Base-by-base conservation (phyloP, 2,797 vertebrate species). In the Periophthalmus magnuspinnatus region DNA sequence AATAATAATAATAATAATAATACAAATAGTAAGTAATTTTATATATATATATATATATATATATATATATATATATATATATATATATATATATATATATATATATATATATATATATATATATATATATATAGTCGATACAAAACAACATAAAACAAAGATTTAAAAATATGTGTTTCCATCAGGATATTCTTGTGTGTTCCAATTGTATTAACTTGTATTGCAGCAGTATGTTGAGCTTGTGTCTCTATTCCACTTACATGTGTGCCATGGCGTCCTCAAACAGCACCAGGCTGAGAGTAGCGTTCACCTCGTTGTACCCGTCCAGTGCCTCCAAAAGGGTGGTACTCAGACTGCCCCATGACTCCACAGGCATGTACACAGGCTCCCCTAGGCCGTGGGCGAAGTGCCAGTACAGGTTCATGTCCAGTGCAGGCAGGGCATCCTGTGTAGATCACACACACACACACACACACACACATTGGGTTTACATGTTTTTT, bases 181-280 rank as follows among this genome's bases (percentile, higher is more conserved):
- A 28, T 28, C 28, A 28, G 28, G 3, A 28, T 28, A 28, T 28
- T 1, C 1, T 28, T 28, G 28, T 1, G 28, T 28, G 28, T 1
- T 28, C 28, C 28, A 1, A 3, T 28, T 28, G 28, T 28, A 28
- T 28, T 28, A 28, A 28, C 28, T 28, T 28, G 28, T 28, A 28
- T 28, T 28, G 28, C 28, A 28, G n/a, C n/a, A n/a, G n/a, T n/a
- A n/a, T n/a, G n/a, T n/a, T n/a, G n/a, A n/a, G 28, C 28, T 28
- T 28, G 54, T 56, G n/a, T 28, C 22, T 16, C 22, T 17, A 24
- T 32, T 67, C 57, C 60, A 85, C 96, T 96, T 90, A 99, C 97
- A 99, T 82, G 0, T 99, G 97, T 78, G 90, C 88, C 94, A 98
- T 94, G 81, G 97, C 97, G 0, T 98, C 97, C 82, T 98, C 96